Conservation (phyloP, 2,113 vertebrate genomes). For the Mirza zaza region DNA sequence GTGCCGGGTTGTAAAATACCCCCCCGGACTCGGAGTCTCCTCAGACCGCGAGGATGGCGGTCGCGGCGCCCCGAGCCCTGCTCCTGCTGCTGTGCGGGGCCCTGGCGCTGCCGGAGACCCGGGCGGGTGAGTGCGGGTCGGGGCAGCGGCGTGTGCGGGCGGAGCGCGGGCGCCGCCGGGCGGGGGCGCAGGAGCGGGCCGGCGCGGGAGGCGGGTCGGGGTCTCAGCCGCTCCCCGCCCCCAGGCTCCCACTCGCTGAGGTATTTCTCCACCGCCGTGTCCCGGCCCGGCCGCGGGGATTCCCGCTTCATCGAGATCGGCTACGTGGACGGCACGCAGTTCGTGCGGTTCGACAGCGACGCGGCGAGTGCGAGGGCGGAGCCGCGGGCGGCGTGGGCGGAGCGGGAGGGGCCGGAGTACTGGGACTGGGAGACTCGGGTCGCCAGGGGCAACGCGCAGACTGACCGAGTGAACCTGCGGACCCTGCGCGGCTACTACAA, state of each 20-base stretch:
- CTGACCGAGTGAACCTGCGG: not conserved
- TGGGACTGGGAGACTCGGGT: not conserved
- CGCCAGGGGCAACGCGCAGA: accelerated
- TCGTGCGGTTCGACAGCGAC: constrained; percentile 41
- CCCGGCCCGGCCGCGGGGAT: not conserved
- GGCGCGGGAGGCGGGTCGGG: no score
- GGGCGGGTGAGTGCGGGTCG: no score
- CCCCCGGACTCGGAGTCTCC: accelerated
- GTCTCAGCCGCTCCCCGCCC: no score
- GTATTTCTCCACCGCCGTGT: no score
- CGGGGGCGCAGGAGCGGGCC: no score
- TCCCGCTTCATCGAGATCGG: not conserved
- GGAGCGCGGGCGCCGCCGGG: no score
- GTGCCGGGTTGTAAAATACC: not conserved
- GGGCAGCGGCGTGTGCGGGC: no score
- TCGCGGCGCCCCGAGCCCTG: no score
- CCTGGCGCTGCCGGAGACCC: no score
- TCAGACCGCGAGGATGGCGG: no score
- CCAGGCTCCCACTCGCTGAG: no score
- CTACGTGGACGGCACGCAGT: constrained; percentile 60
- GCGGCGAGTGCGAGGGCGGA: not conserved
- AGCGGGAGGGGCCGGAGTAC: not conserved
- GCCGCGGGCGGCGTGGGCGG: constrained; percentile 20
- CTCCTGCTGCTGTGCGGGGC: no score
- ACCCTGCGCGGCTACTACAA: not conserved